Evolutionary conservation across 2,113 vertebrate species (phyloP).

Genomic region (Boleophthalmus pectinirostris): DNA sequence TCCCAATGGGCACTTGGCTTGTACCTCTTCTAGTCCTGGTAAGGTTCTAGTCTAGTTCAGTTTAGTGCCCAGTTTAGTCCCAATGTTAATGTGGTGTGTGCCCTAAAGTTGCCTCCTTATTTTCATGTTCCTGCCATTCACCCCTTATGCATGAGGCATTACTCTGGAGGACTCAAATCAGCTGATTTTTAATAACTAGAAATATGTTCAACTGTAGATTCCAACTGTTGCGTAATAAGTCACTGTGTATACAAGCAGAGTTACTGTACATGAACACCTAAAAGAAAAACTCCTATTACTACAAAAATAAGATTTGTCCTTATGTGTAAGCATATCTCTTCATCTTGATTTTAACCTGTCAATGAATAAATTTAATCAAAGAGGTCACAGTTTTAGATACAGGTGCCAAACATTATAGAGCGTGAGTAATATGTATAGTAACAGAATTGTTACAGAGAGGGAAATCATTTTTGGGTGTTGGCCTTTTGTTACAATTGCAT

Average conservation of each 20-base stretch:
- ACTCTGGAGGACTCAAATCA: slow-evolving; percentile 28
- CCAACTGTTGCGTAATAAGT: slow-evolving; percentile 7
- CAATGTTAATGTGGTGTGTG: neutral
- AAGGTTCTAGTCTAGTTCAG: too few species aligned
- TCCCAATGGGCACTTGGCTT: neutral
- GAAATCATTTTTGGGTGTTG: neutral
- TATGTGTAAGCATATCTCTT: too few species aligned
- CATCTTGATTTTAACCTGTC: neutral
- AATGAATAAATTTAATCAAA: too few species aligned
- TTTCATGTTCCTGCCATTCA: slow-evolving; percentile 48
- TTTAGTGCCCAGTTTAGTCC: neutral
- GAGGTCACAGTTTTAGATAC: neutral
- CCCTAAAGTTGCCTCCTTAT: slow-evolving; percentile 39
- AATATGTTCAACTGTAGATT: slow-evolving; percentile 22
- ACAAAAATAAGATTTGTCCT: neutral
- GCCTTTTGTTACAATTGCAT: neutral
- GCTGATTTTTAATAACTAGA: slow-evolving; percentile 38
- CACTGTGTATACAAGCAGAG: neutral
- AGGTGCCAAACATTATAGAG: neutral
- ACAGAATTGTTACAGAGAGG: neutral
- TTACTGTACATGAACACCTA: slow-evolving; percentile 5
- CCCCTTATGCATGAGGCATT: slow-evolving; percentile 26
- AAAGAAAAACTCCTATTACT: neutral
- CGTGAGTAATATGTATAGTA: neutral
- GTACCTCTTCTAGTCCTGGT: neutral